Base-by-base conservation (phyloP, 2,797 vertebrate species). In the Babyrousa celebensis region DNA sequence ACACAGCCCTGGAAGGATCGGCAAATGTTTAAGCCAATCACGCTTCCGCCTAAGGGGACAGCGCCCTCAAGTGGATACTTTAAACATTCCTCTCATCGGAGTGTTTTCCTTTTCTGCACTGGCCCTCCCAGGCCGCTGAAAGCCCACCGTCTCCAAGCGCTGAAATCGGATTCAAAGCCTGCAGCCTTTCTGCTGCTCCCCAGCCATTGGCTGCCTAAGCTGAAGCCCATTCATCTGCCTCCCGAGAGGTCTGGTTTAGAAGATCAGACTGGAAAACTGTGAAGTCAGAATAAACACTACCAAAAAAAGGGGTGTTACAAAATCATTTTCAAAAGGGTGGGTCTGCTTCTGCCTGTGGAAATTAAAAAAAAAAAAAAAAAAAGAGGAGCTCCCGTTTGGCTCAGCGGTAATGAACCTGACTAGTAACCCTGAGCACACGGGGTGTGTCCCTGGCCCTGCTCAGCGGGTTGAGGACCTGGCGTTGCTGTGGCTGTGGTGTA, bases 31-130 rank as follows among this genome's bases (percentile, higher is more conserved):
- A n/a, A 23, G 0, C 32, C 71, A 7, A 9, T n/a, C 11, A 12
- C 36, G 8, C n/a, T 58, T 60, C 63, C 71, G 11, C 16, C 36
- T 25, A 8, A 48, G 43, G 36, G 25, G n/a, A 70, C 86, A 91
- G 86, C 83, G 0, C 83, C 92, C 58, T 83, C 90, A 62, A n/a
- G 70, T 85, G 94, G 94, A 40, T 32, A 48, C 25, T 91, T 62
- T 11, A 1, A 12, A 83, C 58, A 60, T 36, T n/a, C 29, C 32
- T 52, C 56, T 16, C 79, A 27, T 4, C 72, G 43, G 23, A 40
- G 14, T 25, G 27, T 62, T n/a, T 12, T 52, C 29, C 16, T 71
- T 84, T 79, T 10, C 27, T 3, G 12, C 8, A 7, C 6, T 1
- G 9, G 20, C 3, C 43, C 27, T 12, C 63, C 32, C 20, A 1